A percentile compares a stretch with the other conserved stretches of the same genome.
Conservation (phyloP, 30 jellyfish, hydroid and myxozoan genomes). For the Sanderia malayensis region DNA sequence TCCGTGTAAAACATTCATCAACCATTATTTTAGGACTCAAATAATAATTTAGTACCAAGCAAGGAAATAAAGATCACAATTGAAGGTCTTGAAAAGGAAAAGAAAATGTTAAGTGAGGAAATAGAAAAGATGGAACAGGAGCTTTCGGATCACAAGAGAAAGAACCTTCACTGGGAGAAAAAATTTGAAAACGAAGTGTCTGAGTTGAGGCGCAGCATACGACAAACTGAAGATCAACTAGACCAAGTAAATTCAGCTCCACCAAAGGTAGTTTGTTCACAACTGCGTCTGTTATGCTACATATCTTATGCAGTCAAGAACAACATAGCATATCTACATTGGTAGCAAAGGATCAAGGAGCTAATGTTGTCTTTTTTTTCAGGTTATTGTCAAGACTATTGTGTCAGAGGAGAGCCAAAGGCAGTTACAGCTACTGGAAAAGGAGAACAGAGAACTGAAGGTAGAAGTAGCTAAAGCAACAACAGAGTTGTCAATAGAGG, state of each 20-base stretch:
- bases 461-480: constrained; percentile 7
- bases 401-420: constrained; percentile 32
- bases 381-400: constrained; percentile 44
- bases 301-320: too few relatives aligned
- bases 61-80: constrained; percentile 15
- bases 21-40: constrained; percentile 16
- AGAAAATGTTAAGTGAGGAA: constrained; percentile 21
- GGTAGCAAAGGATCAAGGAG: too few relatives aligned
- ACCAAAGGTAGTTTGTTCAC: constrained; percentile 75
- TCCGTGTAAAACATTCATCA: too few relatives aligned
- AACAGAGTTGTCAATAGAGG: constrained; percentile 26
- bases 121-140: constrained; percentile 40
- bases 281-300: too few relatives aligned
- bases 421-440: constrained; percentile 17
- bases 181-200: constrained; percentile 55
- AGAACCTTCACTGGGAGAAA: constrained; percentile 56
- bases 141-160: constrained; percentile 42
- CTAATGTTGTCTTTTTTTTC: too few relatives aligned
- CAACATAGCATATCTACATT: too few relatives aligned
- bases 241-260: constrained; percentile 64
- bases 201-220: constrained; percentile 39
- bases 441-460: constrained; percentile 10
- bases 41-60: constrained; percentile 19
- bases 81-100: constrained; percentile 39
- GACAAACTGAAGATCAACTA: constrained; percentile 66